Percentiles rank a stretch among this genome's conserved stretches.
Evolutionary conservation across 1,140 invertebrate genomes (phyloP).

Genomic region (Calosoma granatense): DNA sequence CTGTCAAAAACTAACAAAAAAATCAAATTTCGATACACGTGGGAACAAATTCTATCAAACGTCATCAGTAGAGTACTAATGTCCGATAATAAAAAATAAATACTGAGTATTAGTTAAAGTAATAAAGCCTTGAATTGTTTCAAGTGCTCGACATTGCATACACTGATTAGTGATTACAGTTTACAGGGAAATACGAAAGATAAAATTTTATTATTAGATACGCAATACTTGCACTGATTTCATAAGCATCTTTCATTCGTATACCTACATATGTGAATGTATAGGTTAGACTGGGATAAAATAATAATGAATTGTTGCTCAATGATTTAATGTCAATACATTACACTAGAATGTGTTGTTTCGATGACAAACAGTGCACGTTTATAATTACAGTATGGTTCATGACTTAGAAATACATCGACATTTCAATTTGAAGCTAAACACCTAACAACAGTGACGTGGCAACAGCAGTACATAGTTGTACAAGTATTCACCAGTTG

Average conservation of each 20-base stretch:
- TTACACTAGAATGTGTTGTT: constrained; percentile 4
- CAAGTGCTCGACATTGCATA: too few species aligned
- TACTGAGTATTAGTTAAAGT: too few species aligned
- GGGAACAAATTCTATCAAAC: too few species aligned
- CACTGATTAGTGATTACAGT: background rate
- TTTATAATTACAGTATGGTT: constrained; percentile 7
- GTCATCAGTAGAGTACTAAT: too few species aligned
- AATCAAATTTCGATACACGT: too few species aligned
- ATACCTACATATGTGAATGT: too few species aligned
- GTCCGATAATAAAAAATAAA: too few species aligned
- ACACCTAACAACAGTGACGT: constrained; percentile 1
- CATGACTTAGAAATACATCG: constrained; percentile 7
- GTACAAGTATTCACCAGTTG: background rate
- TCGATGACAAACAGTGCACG: constrained; percentile 8
- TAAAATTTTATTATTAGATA: too few species aligned
- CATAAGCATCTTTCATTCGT: too few species aligned
- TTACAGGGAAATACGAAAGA: background rate
- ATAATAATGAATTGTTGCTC: constrained; percentile 3
- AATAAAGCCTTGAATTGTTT: too few species aligned
- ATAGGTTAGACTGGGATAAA: background rate
- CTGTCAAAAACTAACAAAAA: too few species aligned
- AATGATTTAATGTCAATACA: constrained; percentile 8
- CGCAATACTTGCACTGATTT: too few species aligned
- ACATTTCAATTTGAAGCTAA: constrained; percentile 5
- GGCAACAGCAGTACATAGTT: background rate